Evolutionary conservation across 2,113 vertebrate species (phyloP).

Genomic region (Chinchilla lanigera): DNA sequence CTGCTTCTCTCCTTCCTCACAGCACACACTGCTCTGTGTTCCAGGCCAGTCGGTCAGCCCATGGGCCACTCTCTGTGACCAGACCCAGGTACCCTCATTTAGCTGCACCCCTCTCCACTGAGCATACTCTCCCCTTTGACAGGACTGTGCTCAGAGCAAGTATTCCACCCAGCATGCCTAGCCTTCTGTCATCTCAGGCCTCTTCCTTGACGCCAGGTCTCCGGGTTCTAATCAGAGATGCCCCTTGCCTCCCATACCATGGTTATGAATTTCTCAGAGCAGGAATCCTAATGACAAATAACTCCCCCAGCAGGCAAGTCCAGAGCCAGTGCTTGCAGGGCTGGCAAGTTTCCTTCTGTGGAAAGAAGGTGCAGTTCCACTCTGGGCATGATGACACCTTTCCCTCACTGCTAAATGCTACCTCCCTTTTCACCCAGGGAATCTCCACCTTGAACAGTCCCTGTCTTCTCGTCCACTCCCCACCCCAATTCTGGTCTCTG

Average conservation of each 20-base stretch:
- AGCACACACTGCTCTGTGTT: fast-evolving
- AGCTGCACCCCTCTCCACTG: not conserved
- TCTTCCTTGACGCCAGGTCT: not conserved
- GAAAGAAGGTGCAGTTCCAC: not conserved
- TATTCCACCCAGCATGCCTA: not conserved
- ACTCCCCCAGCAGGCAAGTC: too few species aligned
- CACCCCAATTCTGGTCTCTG: not conserved
- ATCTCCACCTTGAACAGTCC: not conserved
- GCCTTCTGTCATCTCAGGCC: not conserved
- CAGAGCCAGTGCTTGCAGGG: not conserved
- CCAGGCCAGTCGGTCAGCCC: fast-evolving
- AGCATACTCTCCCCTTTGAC: not conserved
- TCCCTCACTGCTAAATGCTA: fast-evolving
- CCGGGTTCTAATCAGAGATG: not conserved
- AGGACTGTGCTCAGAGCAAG: too few species aligned
- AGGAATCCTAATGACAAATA: not conserved
- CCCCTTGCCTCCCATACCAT: fast-evolving
- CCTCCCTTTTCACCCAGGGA: not conserved
- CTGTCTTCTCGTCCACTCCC: too few species aligned
- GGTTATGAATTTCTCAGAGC: not conserved
- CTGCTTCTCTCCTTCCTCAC: too few species aligned
- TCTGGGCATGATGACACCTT: not conserved
- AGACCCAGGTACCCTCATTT: not conserved
- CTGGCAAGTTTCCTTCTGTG: fast-evolving
- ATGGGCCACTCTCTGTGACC: fast-evolving